Evolutionary conservation across 2,888 invertebrate genomes (phyloP).

Genomic region (Torymus aiolomorphi): DNA sequence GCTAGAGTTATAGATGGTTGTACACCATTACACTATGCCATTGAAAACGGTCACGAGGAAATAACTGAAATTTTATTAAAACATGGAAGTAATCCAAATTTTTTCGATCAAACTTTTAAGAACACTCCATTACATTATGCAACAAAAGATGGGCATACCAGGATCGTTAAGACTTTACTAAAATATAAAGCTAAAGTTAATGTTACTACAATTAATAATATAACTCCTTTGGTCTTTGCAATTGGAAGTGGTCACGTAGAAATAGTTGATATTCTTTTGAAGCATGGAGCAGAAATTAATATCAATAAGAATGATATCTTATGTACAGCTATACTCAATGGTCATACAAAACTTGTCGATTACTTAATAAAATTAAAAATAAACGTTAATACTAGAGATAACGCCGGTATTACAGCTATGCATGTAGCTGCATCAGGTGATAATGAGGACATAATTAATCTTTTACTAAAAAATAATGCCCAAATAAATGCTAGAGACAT

Average conservation of each 20-base stretch:
- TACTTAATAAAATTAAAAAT: slow-evolving; percentile 49
- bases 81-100: slow-evolving; percentile 5
- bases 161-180: slow-evolving; percentile 28
- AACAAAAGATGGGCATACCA: slow-evolving; percentile 9
- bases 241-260: no score
- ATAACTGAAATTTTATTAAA: no score
- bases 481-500: neutral
- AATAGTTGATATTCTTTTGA: no score
- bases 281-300: no score
- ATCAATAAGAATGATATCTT: no score
- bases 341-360: slow-evolving; percentile 17
- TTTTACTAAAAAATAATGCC: slow-evolving; percentile 1
- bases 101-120: neutral
- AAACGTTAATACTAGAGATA: slow-evolving; percentile 25
- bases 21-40: slow-evolving; percentile 42
- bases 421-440: slow-evolving; percentile 28
- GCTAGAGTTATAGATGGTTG: neutral
- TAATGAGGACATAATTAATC: slow-evolving; percentile 22
- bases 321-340: no score
- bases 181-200: slow-evolving; percentile 44
- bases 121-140: slow-evolving; percentile 29
- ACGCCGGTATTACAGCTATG: slow-evolving; percentile 10
- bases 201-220: slow-evolving; percentile 24
- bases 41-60: slow-evolving; percentile 4
- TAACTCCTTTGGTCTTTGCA: no score